phyloP scores from a whole-genome alignment of 2,113 vertebrate genomes.

The Cygnus atratus region DNA sequence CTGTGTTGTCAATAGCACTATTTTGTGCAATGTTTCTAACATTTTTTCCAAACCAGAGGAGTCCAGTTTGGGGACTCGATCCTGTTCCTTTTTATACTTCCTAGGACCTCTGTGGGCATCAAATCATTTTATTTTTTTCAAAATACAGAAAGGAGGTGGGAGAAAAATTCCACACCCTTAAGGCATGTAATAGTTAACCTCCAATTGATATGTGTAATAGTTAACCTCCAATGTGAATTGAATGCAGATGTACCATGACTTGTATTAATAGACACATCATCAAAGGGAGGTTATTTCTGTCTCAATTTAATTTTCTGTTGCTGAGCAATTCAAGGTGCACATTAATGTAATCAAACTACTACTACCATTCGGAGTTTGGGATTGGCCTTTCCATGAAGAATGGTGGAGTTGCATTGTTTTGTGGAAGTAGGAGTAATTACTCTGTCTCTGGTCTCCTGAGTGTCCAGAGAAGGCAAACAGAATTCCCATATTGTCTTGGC shows the following conservation, averaged over 20 bases:
- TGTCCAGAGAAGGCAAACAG: neutral
- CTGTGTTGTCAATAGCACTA: neutral
- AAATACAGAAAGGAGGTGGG: neutral
- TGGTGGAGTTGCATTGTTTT: neutral
- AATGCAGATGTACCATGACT: neutral
- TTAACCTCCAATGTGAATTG: neutral
- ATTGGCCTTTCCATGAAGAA: neutral
- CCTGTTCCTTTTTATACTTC: neutral
- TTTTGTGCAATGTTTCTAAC: neutral
- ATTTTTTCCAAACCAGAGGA: neutral
- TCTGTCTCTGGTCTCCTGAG: neutral
- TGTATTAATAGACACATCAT: neutral
- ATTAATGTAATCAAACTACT: neutral
- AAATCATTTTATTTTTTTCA: neutral
- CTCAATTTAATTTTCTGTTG: neutral
- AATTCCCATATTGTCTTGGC: neutral
- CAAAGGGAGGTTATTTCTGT: neutral
- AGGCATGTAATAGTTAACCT: neutral
- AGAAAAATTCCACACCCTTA: neutral
- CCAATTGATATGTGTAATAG: neutral
- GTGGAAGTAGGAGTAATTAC: neutral
- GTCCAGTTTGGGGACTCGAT: neutral
- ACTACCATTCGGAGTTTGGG: neutral
- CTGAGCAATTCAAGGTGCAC: neutral
- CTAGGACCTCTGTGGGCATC: neutral